Conservation (phyloP, 2,113 vertebrate genomes). For the Malaclemys terrapin region DNA sequence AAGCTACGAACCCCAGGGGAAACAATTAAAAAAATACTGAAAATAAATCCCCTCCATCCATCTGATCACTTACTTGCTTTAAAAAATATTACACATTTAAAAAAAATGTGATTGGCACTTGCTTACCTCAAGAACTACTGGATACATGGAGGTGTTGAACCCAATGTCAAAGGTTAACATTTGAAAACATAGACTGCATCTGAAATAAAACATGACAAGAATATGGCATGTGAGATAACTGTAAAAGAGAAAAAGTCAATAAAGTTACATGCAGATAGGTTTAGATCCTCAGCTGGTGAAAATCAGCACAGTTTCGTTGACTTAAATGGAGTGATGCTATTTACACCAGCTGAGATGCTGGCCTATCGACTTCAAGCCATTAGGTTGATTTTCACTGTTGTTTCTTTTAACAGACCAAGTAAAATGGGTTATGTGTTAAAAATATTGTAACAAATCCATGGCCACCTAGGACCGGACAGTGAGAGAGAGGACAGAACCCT, state of each 20-base stretch:
- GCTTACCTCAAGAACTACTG: slow-evolving; percentile 88
- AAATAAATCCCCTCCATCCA: background rate
- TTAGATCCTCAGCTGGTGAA: background rate
- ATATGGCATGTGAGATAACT: background rate
- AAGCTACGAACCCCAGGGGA: background rate
- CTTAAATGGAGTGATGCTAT: background rate
- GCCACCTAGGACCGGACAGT: background rate
- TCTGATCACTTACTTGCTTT: background rate
- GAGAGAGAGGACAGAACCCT: background rate
- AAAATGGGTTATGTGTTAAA: background rate
- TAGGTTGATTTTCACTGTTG: background rate
- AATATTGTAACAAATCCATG: background rate
- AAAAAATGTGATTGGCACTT: background rate
- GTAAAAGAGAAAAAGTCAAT: background rate
- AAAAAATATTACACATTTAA: background rate
- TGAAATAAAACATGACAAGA: slow-evolving; percentile 71
- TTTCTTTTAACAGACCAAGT: background rate
- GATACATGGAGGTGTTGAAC: slow-evolving; percentile 77
- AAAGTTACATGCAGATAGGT: background rate
- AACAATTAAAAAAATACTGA: background rate
- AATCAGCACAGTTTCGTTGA: background rate
- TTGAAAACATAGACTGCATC: slow-evolving; percentile 93
- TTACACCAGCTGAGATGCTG: background rate
- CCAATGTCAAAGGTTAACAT: slow-evolving; percentile 92
- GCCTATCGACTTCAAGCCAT: background rate